Evolutionary conservation across 37 sponge, comb jelly and placozoan species (phyloP).

Genomic region (Halisarca cf. caerulea): DNA sequence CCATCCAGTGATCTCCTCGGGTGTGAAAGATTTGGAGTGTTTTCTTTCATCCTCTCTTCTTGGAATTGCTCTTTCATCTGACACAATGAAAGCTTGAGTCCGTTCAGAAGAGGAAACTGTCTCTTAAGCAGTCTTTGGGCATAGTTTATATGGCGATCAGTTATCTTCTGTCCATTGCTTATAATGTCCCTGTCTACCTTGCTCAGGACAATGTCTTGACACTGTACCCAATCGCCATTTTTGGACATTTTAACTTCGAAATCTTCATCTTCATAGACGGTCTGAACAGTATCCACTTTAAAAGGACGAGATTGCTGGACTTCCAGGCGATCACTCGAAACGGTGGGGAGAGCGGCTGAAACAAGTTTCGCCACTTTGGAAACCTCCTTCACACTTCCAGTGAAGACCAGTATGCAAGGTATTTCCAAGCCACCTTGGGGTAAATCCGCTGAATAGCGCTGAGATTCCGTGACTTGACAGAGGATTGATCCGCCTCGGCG

Average conservation of each 20-base stretch:
- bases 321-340: not conserved
- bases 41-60: not conserved
- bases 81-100: not conserved
- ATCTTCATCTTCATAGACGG: not conserved
- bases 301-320: not conserved
- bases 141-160: not conserved
- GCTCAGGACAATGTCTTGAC: not conserved
- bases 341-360: not conserved
- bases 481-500: not conserved
- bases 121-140: not conserved
- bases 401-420: not conserved
- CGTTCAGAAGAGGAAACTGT: not conserved
- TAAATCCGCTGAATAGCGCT: not conserved
- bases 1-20: not conserved
- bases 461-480: not conserved
- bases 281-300: not conserved
- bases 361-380: not conserved
- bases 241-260: not conserved
- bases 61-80: not conserved
- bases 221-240: not conserved
- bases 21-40: not conserved
- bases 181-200: not conserved
- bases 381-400: not conserved
- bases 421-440: constrained; percentile 5
- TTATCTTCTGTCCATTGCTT: not conserved